A percentile compares a stretch with the other conserved stretches of the same genome.
Conservation (phyloP, 2,888 invertebrate genomes). For the Lasiommata megera region DNA sequence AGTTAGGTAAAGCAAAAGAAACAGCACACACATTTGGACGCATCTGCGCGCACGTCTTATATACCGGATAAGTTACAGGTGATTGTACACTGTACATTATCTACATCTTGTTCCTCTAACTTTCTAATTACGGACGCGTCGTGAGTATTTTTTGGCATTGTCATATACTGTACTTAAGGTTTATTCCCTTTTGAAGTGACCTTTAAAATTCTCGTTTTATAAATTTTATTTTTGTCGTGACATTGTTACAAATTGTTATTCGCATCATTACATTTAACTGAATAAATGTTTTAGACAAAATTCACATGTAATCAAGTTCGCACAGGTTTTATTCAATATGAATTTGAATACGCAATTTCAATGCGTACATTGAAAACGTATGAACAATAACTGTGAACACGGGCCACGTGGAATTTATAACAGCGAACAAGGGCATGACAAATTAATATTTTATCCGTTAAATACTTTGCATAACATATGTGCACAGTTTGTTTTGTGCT, state of each 20-base stretch:
- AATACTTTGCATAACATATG: constrained; percentile 14
- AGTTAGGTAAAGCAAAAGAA: too few species aligned
- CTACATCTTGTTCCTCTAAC: too few species aligned
- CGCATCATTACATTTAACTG: background rate
- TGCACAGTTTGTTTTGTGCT: background rate
- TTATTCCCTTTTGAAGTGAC: too few species aligned
- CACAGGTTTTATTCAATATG: constrained; percentile 5
- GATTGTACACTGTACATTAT: too few species aligned
- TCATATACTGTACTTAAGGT: too few species aligned
- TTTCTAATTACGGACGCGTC: too few species aligned
- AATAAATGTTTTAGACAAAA: constrained; percentile 4
- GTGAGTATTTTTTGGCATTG: too few species aligned
- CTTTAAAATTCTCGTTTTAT: too few species aligned
- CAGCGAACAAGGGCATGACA: constrained; percentile 24
- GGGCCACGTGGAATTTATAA: constrained; percentile 24
- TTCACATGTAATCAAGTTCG: background rate
- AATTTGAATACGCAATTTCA: constrained; percentile 16
- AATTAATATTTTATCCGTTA: constrained; percentile 25
- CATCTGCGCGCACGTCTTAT: too few species aligned
- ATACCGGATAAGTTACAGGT: too few species aligned
- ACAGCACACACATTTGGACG: too few species aligned
- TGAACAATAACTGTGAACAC: constrained; percentile 15
- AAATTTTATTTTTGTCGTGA: background rate
- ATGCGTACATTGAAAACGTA: constrained; percentile 19
- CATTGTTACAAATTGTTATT: background rate